Evolutionary conservation across 1,140 invertebrate species (phyloP).

Genomic region (Drosophila setifemur): DNA sequence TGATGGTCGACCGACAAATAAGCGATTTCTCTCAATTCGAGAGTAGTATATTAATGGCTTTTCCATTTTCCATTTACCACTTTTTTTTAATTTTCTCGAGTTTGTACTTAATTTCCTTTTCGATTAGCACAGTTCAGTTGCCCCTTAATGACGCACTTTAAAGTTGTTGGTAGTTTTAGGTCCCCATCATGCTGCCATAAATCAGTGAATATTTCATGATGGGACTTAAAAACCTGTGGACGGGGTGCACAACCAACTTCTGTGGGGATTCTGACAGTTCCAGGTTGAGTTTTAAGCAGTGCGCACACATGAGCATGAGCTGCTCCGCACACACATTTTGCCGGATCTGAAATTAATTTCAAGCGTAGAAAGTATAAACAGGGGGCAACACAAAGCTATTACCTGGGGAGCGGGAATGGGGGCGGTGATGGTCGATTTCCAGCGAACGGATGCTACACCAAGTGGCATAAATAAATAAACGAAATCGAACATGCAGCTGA

Average conservation of each 20-base stretch:
- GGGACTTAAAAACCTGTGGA: too few relatives aligned
- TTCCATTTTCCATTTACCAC: too few relatives aligned
- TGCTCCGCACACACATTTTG: neutral
- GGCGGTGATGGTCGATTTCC: slow-evolving; percentile 5
- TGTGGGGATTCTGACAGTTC: neutral
- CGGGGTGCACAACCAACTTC: too few relatives aligned
- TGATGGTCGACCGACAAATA: too few relatives aligned
- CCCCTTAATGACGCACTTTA: too few relatives aligned
- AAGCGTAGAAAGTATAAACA: slow-evolving; percentile 38
- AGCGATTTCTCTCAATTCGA: too few relatives aligned
- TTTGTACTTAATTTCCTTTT: too few relatives aligned
- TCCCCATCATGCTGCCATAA: slow-evolving; percentile 1
- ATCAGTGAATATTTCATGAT: slow-evolving; percentile 4
- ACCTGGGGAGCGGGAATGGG: neutral
- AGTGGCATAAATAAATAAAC: slow-evolving; percentile 64
- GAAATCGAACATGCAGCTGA: slow-evolving; percentile 6
- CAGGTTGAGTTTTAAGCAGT: too few relatives aligned
- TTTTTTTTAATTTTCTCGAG: too few relatives aligned
- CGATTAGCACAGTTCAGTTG: too few relatives aligned
- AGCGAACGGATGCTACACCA: slow-evolving; percentile 16
- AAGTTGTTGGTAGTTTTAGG: too few relatives aligned
- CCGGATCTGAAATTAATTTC: slow-evolving; percentile 59
- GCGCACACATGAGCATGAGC: neutral
- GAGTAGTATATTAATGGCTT: too few relatives aligned
- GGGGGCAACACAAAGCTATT: slow-evolving; percentile 8